Conservation (phyloP, 2,797 vertebrate genomes). For the Pseudochirops cupreus region DNA sequence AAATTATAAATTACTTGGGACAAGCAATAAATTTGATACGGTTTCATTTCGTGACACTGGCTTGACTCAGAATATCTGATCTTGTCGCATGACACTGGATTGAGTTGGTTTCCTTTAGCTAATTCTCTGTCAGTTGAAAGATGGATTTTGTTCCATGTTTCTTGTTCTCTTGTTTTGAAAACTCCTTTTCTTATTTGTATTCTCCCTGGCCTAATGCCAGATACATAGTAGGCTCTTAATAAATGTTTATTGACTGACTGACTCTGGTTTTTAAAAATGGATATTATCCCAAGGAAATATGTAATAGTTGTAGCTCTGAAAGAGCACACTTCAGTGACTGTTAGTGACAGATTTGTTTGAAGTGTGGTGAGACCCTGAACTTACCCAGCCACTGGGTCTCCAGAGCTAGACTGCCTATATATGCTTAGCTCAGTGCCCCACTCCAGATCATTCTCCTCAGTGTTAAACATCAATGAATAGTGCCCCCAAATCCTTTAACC, state of each 20-base stretch:
- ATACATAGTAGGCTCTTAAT: background rate
- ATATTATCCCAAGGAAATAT: background rate
- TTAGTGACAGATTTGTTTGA: background rate
- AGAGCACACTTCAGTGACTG: background rate
- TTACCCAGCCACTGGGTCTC: background rate
- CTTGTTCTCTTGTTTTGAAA: background rate
- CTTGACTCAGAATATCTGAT: background rate
- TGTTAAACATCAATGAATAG: background rate
- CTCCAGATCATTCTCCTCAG: background rate
- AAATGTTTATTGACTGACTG: background rate
- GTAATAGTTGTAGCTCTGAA: background rate
- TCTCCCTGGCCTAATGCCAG: background rate
- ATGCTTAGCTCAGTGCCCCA: background rate
- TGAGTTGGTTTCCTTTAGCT: background rate
- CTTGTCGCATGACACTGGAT: background rate
- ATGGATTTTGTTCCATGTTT: background rate
- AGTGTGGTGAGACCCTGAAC: background rate
- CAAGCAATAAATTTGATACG: background rate
- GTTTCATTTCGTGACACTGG: background rate
- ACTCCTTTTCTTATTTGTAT: background rate
- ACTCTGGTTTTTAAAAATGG: background rate
- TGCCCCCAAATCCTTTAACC: background rate
- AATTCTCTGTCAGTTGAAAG: background rate
- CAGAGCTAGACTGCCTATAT: background rate
- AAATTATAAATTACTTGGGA: background rate